Percentiles rank a stretch among this genome's conserved stretches.
These are phyloP conservation scores for Periparus ater DNA, from an alignment of 2,797 vertebrate genomes.

Conservation along the genomic window DNA sequence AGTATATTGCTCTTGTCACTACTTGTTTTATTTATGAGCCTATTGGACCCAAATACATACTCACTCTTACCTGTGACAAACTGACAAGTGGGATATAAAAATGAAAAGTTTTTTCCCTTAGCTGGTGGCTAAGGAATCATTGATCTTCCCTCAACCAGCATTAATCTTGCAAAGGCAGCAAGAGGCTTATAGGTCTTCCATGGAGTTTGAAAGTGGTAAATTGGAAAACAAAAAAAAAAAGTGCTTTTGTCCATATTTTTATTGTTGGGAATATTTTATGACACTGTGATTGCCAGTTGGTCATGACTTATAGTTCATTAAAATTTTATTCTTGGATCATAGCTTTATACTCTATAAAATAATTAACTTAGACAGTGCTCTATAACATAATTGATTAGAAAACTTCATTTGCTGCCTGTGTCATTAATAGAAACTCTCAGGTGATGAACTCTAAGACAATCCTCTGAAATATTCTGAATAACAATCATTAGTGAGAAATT, in stretches of 20 bases:
- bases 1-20: conserved; percentile 7
- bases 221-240: background rate
- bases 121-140: conserved; percentile 33
- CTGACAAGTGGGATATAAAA: conserved; percentile 50
- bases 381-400: background rate
- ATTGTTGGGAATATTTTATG: conserved; percentile 1
- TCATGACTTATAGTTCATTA: background rate
- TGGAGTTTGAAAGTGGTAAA: background rate
- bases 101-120: conserved; percentile 40
- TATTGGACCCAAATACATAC: conserved; percentile 18
- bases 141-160: conserved; percentile 56
- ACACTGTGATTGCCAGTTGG: background rate
- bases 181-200: conserved; percentile 12
- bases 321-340: background rate
- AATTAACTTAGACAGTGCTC: background rate
- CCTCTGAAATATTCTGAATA: background rate
- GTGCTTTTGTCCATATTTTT: background rate
- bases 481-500: background rate
- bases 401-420: background rate
- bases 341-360: background rate
- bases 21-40: conserved; percentile 37
- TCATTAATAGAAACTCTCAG: background rate
- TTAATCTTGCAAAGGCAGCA: conserved; percentile 39
- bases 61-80: conserved; percentile 56
- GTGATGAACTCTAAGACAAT: background rate